Percentiles rank a stretch among this genome's conserved stretches.
Evolutionary conservation across 2,797 vertebrate species (phyloP).

Genomic region (Sphaeramia orbicularis): DNA sequence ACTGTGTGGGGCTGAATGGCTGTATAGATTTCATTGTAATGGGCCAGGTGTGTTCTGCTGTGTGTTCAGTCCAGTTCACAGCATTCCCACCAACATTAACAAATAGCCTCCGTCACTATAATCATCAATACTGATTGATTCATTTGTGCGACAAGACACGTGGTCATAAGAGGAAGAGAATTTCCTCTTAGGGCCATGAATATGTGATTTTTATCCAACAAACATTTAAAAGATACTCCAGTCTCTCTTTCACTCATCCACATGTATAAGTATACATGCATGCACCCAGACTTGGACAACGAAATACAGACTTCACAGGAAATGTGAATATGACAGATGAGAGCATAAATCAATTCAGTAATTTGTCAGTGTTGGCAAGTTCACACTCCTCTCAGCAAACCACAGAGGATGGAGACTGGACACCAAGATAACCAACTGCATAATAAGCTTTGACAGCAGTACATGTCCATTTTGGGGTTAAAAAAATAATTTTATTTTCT

Average conservation of each 20-base stretch:
- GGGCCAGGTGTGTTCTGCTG: constrained; percentile 11
- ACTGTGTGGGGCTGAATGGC: too few species aligned
- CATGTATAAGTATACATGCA: constrained; percentile 44
- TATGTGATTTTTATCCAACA: constrained; percentile 14
- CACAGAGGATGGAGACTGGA: constrained; percentile 44
- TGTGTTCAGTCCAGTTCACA: constrained; percentile 61
- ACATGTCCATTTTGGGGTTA: constrained; percentile 57
- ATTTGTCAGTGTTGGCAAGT: constrained; percentile 25
- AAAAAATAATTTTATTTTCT: constrained; percentile 50
- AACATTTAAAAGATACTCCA: constrained; percentile 34
- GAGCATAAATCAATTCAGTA: constrained; percentile 24
- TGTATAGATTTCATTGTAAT: not conserved
- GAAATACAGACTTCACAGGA: constrained; percentile 20
- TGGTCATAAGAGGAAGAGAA: constrained; percentile 14
- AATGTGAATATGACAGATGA: constrained; percentile 23
- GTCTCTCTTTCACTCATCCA: constrained; percentile 32
- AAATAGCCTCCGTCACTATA: not conserved
- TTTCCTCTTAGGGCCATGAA: constrained; percentile 11
- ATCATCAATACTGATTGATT: constrained; percentile 5
- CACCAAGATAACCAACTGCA: constrained; percentile 25
- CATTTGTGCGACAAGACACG: constrained; percentile 5
- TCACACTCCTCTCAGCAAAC: constrained; percentile 36
- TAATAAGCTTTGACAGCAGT: constrained; percentile 28
- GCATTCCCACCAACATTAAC: constrained; percentile 12
- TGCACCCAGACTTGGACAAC: constrained; percentile 7